Conservation (phyloP, 37 sponge, comb jelly and placozoan species). For the Halichondria panicea region DNA sequence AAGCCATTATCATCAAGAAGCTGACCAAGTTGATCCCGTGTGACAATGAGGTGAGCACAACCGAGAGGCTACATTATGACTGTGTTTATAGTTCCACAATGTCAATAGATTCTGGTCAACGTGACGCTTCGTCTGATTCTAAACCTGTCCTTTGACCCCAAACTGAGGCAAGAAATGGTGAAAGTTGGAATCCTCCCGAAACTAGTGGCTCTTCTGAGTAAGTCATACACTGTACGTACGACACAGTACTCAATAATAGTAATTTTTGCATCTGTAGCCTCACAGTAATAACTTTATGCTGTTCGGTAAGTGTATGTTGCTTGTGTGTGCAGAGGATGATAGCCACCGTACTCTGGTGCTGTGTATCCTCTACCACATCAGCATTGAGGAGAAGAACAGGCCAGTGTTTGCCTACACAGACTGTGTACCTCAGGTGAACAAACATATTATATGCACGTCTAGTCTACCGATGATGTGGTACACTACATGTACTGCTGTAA, state of each 20-base stretch:
- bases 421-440: constrained; percentile 71
- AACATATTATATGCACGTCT: too few species aligned
- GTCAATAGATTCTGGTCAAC: constrained; percentile 70
- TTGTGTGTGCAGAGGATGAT: constrained; percentile 24
- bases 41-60: constrained; percentile 71
- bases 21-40: constrained; percentile 66
- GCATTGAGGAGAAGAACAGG: constrained; percentile 77
- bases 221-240: neutral
- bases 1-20: constrained; percentile 52
- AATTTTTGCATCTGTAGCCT: neutral
- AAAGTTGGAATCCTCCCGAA: constrained; percentile 86
- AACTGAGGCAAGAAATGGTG: constrained; percentile 78
- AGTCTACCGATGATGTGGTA: neutral
- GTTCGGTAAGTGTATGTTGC: neutral
- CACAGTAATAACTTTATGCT: neutral
- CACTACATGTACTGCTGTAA: neutral
- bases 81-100: neutral
- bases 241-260: neutral
- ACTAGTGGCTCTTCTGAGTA: constrained; percentile 69
- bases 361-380: constrained; percentile 90
- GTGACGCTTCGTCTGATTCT: constrained; percentile 79
- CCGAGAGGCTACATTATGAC: neutral
- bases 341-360: constrained; percentile 52
- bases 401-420: constrained; percentile 84
- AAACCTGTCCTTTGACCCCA: constrained; percentile 93